Base-by-base conservation (phyloP, 2,113 vertebrate species). In the Silurus asotus region DNA sequence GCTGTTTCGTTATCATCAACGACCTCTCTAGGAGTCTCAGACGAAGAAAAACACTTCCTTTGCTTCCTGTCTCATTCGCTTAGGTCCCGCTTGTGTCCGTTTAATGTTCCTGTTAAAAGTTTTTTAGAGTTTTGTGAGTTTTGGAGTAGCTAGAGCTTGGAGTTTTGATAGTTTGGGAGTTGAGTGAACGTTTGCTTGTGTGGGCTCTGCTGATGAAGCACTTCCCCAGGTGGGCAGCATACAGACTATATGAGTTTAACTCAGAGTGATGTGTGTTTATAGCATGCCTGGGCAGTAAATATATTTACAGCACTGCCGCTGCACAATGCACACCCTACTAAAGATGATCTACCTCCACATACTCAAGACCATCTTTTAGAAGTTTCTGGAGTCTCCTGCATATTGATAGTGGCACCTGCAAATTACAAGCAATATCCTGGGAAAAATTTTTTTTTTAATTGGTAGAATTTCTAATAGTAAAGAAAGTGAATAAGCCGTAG, bases 21-120 rank as follows among this genome's bases (percentile, higher is more conserved):
- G 4, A 45, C 28, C 23, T 67, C 25, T 91, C 58, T 17, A 87
- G 81, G 85, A 89, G 86, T 3, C 77, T 79, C 77, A 20, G 88
- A 88, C 85, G 45, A 89, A 88, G 91, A 92, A 94, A 89, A 90
- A 88, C 89, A 92, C 93, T 94, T 94, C 93, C 94, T 89, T 81
- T 84, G 90, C 93, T 94, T 94, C 94, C 93, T 91, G 92, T 90
- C 90, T 89, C 88, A 94, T 94, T 95, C 94, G 93, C 88, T 94
- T 91, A 92, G 90, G 87, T 84, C 81, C 83, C 90, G 91, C 94
- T 93, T 93, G 86, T 89, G 92, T 64, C 77, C 49, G 62, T 77
- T 67, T 90, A 89, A 86, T 55, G 92, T 93, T 94, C 93, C 92
- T 93, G 93, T 90, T 91, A 81, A 90, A 91, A 93, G 62, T 8